Evolutionary conservation across 2,888 invertebrate genomes (phyloP), one percentile per base, ranked within the genome.

Genomic region (Teinopalpus imperialis): DNA sequence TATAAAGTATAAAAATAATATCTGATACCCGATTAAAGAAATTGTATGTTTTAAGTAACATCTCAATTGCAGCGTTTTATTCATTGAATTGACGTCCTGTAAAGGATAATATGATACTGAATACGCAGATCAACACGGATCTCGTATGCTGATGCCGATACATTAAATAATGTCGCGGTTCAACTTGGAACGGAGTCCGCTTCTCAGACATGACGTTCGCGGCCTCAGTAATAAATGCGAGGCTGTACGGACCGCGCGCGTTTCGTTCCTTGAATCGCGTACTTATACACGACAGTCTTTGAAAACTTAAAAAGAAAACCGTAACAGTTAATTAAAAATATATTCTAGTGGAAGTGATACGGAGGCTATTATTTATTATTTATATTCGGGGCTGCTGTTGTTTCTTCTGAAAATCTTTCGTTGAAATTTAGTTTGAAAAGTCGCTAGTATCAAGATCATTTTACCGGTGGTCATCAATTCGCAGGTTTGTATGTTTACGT

Each of bases 181-280:
- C 32, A 48, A 48, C 45, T 41, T 51, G 9, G 29, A 42, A 39
- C 26, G 34, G 44, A 40, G 18, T 32, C 9, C 27, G 31, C 27
- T 36, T 40, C 32, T 45, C 27, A 14, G 32, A 26, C 23, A 21
- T 43, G 18, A 39, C 43, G 36, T 48, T 16, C 44, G 44, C 61
- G 59, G 55, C 61, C 57, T 77, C 81, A 86, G 86, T 86, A 75
- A 70, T 64, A 71, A 77, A 65, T 59, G 69, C 42, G 78, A 77
- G 71, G 69, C 65, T 70, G 74, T 34, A 62, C 63, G 63, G 74
- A 69, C 72, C 62, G 80, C 83, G 78, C 85, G 86, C 75, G 69
- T 77, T 69, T 65, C 52, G 56, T 49, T 54, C 58, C 59, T 57
- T 54, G 58, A 52, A 54, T 63, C 77, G 77, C 86, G 86, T 72